phyloP scores from a whole-genome alignment of 2,888 invertebrate species.

The Meliscaeva auricollis region DNA sequence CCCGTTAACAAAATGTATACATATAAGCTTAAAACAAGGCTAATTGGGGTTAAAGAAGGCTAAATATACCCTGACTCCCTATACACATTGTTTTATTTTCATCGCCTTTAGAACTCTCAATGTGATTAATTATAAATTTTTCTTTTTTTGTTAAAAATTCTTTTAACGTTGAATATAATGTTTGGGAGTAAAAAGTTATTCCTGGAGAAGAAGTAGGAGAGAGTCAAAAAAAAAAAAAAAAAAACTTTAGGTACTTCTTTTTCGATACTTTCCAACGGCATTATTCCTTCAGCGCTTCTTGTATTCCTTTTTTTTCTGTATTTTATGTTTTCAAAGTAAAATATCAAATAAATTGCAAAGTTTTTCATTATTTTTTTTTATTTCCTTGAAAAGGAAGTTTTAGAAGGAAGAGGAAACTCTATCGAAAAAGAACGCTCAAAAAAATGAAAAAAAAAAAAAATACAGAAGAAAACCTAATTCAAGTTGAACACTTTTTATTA shows the following conservation, averaged over 20 bases:
- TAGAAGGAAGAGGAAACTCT: not conserved
- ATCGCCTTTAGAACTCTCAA: conserved; percentile 14
- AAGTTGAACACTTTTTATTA: conserved; percentile 56
- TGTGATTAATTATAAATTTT: conserved; percentile 32
- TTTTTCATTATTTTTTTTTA: conserved; percentile 60
- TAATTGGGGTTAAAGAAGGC: conserved; percentile 23
- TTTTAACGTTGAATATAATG: conserved; percentile 2
- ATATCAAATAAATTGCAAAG: conserved; percentile 69
- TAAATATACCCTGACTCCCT: not conserved
- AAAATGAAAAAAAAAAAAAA: not conserved
- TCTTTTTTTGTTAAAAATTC: conserved; percentile 3
- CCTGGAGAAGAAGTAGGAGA: not conserved
- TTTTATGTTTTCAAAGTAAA: conserved; percentile 40
- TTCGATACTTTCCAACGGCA: conserved; percentile 28
- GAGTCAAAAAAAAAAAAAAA: too few species aligned
- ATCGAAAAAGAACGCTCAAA: conserved; percentile 2
- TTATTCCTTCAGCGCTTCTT: not conserved
- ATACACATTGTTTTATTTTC: conserved; percentile 1
- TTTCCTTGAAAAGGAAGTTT: conserved; percentile 47
- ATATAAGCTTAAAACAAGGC: not conserved
- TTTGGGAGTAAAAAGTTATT: conserved; percentile 3
- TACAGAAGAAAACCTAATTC: conserved; percentile 52
- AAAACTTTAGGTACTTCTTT: conserved; percentile 34
- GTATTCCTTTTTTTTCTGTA: not conserved
- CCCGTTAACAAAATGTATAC: not conserved